Evolutionary conservation across 2,797 vertebrate genomes (phyloP).

Genomic region (Malurus splendens): DNA sequence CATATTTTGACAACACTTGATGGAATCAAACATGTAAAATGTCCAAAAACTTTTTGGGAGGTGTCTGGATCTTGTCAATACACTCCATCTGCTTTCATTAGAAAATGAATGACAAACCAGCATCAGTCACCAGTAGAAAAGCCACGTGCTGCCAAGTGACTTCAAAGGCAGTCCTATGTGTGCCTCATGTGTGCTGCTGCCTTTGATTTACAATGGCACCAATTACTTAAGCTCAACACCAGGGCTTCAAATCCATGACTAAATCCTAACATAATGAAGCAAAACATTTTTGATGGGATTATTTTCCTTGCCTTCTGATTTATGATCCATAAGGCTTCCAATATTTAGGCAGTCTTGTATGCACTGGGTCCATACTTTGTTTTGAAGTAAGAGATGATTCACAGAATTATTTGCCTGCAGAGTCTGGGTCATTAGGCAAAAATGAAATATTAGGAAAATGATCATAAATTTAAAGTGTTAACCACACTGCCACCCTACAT

Average conservation of each 20-base stretch:
- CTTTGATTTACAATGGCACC: background rate
- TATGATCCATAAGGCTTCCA: background rate
- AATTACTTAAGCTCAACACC: background rate
- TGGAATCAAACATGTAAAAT: background rate
- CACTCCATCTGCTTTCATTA: background rate
- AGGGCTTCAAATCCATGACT: background rate
- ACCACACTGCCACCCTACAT: background rate
- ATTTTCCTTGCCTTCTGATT: constrained; percentile 22
- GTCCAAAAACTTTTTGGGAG: background rate
- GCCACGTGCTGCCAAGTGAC: background rate
- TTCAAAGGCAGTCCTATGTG: background rate
- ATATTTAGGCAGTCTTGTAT: background rate
- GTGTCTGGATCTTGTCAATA: background rate
- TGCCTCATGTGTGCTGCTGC: background rate
- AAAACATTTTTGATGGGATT: background rate
- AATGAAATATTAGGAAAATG: background rate
- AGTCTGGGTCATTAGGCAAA: background rate
- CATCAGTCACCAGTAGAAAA: background rate
- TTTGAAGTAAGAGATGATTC: constrained; percentile 6
- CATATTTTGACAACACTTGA: background rate
- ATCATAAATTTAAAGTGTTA: constrained; percentile 13
- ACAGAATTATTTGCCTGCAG: background rate
- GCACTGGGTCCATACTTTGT: background rate
- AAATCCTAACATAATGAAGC: background rate
- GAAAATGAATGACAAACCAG: background rate